These are phyloP conservation scores for Coenobita brevimanus DNA, from an alignment of 1,140 invertebrate genomes.

Conservation along the genomic window DNA sequence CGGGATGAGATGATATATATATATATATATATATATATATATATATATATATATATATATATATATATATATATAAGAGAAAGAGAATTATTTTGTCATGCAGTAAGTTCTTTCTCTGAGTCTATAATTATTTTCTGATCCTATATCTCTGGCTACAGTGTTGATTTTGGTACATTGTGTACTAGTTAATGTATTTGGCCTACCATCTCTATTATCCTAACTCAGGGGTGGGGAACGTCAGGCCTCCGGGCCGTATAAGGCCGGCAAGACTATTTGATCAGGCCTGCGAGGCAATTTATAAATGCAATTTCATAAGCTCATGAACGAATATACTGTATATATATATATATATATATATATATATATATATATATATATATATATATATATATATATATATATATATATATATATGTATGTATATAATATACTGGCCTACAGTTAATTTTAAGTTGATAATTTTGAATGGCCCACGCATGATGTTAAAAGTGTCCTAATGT, in stretches of 20 bases:
- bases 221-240: not conserved
- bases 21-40: too few relatives aligned
- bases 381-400: conserved; percentile 15
- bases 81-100: not conserved
- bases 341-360: conserved; percentile 18
- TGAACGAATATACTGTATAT: too few relatives aligned
- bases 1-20: too few relatives aligned
- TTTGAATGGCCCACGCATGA: not conserved
- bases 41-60: not conserved
- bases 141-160: not conserved
- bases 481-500: not conserved
- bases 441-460: not conserved
- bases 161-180: not conserved
- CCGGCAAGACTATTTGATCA: too few relatives aligned
- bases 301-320: too few relatives aligned
- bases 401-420: conserved; percentile 13
- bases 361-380: conserved; percentile 14
- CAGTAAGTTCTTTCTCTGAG: not conserved
- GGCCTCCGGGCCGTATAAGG: not conserved
- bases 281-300: too few relatives aligned
- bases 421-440: too few relatives aligned
- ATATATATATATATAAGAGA: not conserved
- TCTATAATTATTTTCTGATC: not conserved
- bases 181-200: not conserved
- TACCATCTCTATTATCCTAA: not conserved